These are phyloP conservation scores for Rotaria magnacalcarata DNA, from an alignment of 2,888 invertebrate genomes.

Conservation along the genomic window DNA sequence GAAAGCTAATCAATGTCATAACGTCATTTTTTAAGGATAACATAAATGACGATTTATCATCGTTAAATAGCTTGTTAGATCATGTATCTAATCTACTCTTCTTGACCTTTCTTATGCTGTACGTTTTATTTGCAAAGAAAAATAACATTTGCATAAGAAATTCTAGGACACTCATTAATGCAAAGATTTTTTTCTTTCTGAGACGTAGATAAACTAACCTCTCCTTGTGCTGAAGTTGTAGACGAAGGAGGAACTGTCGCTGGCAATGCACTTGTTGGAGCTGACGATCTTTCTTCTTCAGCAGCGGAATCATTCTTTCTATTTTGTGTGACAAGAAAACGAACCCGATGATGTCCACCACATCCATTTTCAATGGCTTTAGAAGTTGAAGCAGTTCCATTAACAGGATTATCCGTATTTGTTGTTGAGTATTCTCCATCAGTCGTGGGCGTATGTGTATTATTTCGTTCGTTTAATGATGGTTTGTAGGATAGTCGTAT, in stretches of 20 bases:
- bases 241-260: background rate
- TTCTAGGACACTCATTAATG: too few species aligned
- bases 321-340: background rate
- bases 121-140: too few species aligned
- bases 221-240: background rate
- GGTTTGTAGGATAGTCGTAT: background rate
- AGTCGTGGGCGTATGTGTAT: background rate
- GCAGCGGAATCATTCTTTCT: constrained; percentile 8
- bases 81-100: too few species aligned
- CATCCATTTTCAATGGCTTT: background rate
- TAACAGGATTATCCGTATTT: background rate
- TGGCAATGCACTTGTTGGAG: background rate
- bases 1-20: too few species aligned
- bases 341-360: background rate
- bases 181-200: too few species aligned
- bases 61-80: too few species aligned
- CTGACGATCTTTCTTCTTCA: background rate
- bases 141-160: too few species aligned
- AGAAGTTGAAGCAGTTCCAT: background rate
- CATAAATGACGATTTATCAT: too few species aligned
- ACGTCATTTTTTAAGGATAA: too few species aligned
- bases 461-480: background rate
- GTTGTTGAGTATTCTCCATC: background rate
- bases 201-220: background rate
- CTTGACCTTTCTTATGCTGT: too few species aligned